Evolutionary conservation across 2,797 vertebrate genomes (phyloP), one percentile per base, ranked within the genome.

Genomic region (Neostethus bicornis): DNA sequence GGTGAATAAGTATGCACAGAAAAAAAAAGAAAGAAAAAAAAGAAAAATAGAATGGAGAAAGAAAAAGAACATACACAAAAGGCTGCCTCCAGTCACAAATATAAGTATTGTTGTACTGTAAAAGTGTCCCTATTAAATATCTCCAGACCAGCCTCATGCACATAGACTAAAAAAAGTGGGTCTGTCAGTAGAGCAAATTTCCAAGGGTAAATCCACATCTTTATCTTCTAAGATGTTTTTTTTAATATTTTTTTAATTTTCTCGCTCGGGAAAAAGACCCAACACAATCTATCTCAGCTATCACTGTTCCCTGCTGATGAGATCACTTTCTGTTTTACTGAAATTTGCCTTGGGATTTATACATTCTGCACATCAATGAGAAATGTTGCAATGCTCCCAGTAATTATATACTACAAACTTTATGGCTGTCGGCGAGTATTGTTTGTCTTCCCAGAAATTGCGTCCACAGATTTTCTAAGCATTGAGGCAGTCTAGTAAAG

Each of bases 261-360:
- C 55, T 12, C 59, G 51, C 39, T 39, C 19, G 16, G 25, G n/a
- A 39, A 48, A 69, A 75, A 61, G 55, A 75, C 7, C 31, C 28
- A 61, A 50, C 67, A 76, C 65, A 81, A 82, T 81, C 73, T 75
- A 64, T 79, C 72, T 75, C 29, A 54, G 48, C 70, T 49, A 73
- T 76, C 21, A 56, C 51, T 48, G 75, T 52, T 72, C 64, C 57
- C 52, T 26, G 35, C 61, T 70, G 74, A 84, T 73, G 77, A 75
- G 75, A 74, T 75, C 77, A 75, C 49, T 71, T 74, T 79, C 77
- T 49, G 12, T 79, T 73, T 66, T 5, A 4, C 57, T 68, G 63
- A 85, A 81, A 82, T 87, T 81, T 85, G 62, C 61, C 75, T 68
- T 73, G 61, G 76, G 80, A 85, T 81, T 86, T 84, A 73, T 71